phyloP scores from a whole-genome alignment of 1,140 invertebrate genomes.

The Anastrepha obliqua region DNA sequence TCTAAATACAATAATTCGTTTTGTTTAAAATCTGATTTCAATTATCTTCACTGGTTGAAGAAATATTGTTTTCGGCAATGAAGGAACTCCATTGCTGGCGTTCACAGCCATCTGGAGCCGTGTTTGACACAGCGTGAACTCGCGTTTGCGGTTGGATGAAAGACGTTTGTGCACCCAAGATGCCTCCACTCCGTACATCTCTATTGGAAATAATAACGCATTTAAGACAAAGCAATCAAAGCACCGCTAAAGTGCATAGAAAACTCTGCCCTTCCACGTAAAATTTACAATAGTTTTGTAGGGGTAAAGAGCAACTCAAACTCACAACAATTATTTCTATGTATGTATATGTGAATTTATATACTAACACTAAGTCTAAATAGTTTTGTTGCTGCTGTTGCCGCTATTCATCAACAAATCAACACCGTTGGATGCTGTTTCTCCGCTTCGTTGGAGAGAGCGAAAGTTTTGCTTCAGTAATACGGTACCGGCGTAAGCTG shows the following conservation, averaged over 20 bases:
- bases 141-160: background rate
- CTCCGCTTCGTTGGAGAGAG: conserved; percentile 15
- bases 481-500: conserved; percentile 7
- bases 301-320: background rate
- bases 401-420: background rate
- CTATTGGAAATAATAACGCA: background rate
- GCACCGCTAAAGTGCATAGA: background rate
- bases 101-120: conserved; percentile 31
- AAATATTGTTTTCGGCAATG: background rate
- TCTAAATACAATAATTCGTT: background rate
- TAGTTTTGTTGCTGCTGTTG: conserved; percentile 12
- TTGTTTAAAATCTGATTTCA: background rate
- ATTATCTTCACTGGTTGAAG: background rate
- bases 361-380: background rate
- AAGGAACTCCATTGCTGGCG: conserved; percentile 31
- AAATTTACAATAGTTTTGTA: background rate
- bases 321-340: background rate
- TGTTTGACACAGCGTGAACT: conserved; percentile 16
- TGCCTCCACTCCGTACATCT: background rate
- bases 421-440: background rate
- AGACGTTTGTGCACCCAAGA: background rate
- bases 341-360: background rate
- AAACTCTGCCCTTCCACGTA: background rate
- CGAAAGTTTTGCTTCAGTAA: conserved; percentile 27
- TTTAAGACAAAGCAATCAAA: background rate